Evolutionary conservation across 2,797 vertebrate genomes (phyloP).

Genomic region (Cossypha heuglini): DNA sequence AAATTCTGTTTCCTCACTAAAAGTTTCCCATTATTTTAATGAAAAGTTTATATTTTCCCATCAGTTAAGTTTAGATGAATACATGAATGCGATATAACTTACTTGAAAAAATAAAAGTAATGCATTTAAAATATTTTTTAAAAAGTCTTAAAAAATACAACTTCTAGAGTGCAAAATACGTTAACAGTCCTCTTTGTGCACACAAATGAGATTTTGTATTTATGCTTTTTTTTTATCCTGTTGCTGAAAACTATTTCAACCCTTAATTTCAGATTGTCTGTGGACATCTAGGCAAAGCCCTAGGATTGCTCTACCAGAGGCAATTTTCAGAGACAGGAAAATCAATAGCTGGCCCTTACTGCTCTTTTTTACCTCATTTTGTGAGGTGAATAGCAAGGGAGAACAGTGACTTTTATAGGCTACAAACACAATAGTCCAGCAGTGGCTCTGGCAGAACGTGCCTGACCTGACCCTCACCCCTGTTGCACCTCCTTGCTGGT

Average conservation of each 20-base stretch:
- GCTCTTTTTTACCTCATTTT: not conserved
- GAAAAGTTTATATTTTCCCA: not conserved
- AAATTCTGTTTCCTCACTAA: not conserved
- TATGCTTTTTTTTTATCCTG: not conserved
- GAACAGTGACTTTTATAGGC: not conserved
- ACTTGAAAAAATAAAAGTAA: not conserved
- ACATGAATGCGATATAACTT: not conserved
- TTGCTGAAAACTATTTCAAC: not conserved
- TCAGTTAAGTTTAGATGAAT: not conserved
- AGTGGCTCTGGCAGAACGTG: accelerated
- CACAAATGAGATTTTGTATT: not conserved
- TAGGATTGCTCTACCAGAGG: not conserved
- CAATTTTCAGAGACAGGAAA: not conserved
- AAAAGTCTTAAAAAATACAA: not conserved
- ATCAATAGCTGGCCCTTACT: accelerated
- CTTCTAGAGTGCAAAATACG: not conserved
- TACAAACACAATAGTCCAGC: not conserved
- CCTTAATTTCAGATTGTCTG: not conserved
- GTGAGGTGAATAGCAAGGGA: not conserved
- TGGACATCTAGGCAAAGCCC: not conserved
- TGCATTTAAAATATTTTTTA: accelerated
- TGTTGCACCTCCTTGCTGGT: accelerated
- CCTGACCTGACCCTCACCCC: not conserved
- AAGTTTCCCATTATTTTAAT: not conserved
- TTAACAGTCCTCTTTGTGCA: not conserved